Evolutionary conservation across 2,113 vertebrate species (phyloP).

Genomic region (Anarrhichthys ocellatus): DNA sequence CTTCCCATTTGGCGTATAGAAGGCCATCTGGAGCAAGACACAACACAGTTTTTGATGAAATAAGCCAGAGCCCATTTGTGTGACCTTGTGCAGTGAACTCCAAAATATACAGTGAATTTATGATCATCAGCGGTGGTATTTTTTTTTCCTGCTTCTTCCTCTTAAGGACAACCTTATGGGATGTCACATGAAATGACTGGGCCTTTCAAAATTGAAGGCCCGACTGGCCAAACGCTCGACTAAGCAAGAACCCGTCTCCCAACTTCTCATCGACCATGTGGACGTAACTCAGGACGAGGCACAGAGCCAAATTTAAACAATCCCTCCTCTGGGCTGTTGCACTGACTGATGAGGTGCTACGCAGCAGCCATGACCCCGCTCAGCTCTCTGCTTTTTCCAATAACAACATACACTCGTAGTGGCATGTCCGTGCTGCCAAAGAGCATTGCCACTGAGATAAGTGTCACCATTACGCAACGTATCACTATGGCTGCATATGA

Average conservation of each 20-base stretch:
- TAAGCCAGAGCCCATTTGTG: slow-evolving; percentile 57
- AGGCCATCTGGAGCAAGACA: slow-evolving; percentile 57
- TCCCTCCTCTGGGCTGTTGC: slow-evolving; percentile 67
- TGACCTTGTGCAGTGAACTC: slow-evolving; percentile 59
- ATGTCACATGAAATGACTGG: slow-evolving; percentile 62
- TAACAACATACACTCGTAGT: slow-evolving; percentile 66
- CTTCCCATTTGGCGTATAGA: slow-evolving; percentile 46
- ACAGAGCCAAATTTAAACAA: slow-evolving; percentile 73
- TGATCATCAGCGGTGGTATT: slow-evolving; percentile 16
- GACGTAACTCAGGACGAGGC: slow-evolving; percentile 71
- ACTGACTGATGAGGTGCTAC: slow-evolving; percentile 82
- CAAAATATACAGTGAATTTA: slow-evolving; percentile 50
- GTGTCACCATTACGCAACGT: slow-evolving; percentile 71
- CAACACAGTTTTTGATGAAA: slow-evolving; percentile 44
- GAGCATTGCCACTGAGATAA: slow-evolving; percentile 61
- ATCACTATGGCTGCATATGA: slow-evolving; percentile 42
- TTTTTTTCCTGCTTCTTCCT: slow-evolving; percentile 23
- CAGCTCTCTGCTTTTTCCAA: slow-evolving; percentile 71
- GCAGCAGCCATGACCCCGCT: slow-evolving; percentile 71
- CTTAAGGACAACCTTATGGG: slow-evolving; percentile 25
- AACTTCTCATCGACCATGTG: slow-evolving; percentile 70
- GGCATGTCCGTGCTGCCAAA: slow-evolving; percentile 61
- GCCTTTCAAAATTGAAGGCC: slow-evolving; percentile 43
- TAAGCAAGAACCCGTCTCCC: slow-evolving; percentile 52
- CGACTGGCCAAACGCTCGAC: slow-evolving; percentile 43